Conservation (phyloP, 2,797 vertebrate species). For the Sorex maritimensis region DNA sequence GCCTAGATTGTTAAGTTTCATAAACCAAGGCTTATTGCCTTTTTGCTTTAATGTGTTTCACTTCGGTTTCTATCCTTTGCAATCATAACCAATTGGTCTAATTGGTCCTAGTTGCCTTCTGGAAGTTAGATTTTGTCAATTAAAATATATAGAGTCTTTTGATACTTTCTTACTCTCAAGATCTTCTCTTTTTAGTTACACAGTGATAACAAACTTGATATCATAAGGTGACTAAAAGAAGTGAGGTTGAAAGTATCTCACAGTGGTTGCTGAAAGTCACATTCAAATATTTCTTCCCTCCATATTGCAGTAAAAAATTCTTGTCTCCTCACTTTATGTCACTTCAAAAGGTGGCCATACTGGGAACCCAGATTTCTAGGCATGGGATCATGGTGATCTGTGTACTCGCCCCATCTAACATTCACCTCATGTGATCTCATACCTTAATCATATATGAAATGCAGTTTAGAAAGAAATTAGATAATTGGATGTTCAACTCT, state of each 20-base stretch:
- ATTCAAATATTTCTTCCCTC: not conserved
- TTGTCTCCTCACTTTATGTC: not conserved
- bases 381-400: not conserved
- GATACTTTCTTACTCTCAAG: not conserved
- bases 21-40: not conserved
- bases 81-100: not conserved
- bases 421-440: not conserved
- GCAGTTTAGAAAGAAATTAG: not conserved
- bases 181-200: not conserved
- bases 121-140: not conserved
- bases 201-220: not conserved
- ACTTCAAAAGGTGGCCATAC: not conserved
- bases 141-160: not conserved
- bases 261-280: not conserved
- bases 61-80: not conserved
- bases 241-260: not conserved
- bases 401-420: rapidly evolving
- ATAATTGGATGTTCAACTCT: not conserved
- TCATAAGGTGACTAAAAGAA: not conserved
- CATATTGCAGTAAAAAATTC: not conserved
- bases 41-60: not conserved
- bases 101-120: not conserved
- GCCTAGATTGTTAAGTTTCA: not conserved
- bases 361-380: not conserved
- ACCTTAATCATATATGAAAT: not conserved